Conservation (phyloP, 1,140 invertebrate genomes). For the Drosophila orosa region DNA sequence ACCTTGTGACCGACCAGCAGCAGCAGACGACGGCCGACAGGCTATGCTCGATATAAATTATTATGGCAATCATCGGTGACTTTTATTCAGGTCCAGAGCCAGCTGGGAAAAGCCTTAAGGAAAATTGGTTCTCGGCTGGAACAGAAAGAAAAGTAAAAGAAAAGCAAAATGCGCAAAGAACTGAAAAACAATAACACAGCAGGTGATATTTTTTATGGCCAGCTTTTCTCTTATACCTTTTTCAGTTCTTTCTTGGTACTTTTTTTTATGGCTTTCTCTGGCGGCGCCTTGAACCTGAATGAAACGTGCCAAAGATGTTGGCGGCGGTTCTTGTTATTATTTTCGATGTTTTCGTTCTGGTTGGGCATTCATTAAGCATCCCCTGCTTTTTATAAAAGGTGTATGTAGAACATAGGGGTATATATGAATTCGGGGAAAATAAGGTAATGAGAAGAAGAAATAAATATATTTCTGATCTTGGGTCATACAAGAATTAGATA, state of each 20-base stretch:
- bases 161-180: slow-evolving; percentile 23
- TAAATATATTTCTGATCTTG: neutral
- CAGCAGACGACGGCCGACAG: slow-evolving; percentile 1
- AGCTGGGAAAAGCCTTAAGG: slow-evolving; percentile 22
- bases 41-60: slow-evolving; percentile 65
- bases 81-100: slow-evolving; percentile 60
- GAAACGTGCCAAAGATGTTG: slow-evolving; percentile 51
- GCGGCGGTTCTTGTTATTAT: slow-evolving; percentile 32
- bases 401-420: too few species aligned
- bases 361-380: slow-evolving; percentile 57
- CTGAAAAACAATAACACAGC: slow-evolving; percentile 76
- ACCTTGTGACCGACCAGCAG: slow-evolving; percentile 17
- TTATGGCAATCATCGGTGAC: slow-evolving; percentile 79
- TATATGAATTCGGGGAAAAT: neutral
- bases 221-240: slow-evolving; percentile 10
- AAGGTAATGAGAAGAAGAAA: neutral
- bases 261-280: slow-evolving; percentile 52
- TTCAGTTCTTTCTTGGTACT: slow-evolving; percentile 6
- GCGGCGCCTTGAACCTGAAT: slow-evolving; percentile 37
- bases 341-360: slow-evolving; percentile 32
- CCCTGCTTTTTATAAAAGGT: slow-evolving; percentile 2
- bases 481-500: neutral
- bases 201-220: slow-evolving; percentile 72
- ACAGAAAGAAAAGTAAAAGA: neutral
- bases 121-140: slow-evolving; percentile 9